Evolutionary conservation across 2,113 vertebrate species (phyloP).

Genomic region (Serilophus lunatus): DNA sequence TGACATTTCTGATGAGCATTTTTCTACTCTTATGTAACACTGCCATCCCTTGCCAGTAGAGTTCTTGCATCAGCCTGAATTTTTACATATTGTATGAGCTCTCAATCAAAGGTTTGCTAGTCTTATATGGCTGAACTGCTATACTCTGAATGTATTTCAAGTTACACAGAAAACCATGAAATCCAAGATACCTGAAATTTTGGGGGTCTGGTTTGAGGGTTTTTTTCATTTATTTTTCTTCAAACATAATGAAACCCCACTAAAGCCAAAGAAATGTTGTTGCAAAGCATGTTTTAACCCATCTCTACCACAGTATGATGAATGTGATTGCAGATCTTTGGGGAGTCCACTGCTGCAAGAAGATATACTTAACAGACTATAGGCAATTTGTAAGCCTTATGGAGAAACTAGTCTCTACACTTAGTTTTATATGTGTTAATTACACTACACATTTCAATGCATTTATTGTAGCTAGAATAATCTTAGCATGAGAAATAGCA

Average conservation of each 20-base stretch:
- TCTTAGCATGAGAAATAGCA: neutral
- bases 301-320: neutral
- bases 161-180: neutral
- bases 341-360: neutral
- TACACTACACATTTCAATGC: neutral
- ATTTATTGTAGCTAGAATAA: neutral
- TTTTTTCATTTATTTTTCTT: neutral
- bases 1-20: neutral
- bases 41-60: neutral
- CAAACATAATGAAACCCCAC: neutral
- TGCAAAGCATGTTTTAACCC: neutral
- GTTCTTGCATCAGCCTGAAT: neutral
- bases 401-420: neutral
- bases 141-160: neutral
- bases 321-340: neutral
- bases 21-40: neutral
- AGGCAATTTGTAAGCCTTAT: neutral
- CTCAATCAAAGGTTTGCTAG: neutral
- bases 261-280: neutral
- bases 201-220: neutral
- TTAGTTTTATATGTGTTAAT: neutral
- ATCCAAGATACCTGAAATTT: neutral
- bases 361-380: neutral
- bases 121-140: neutral
- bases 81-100: neutral